Evolutionary conservation across 1,140 invertebrate genomes (phyloP).

Genomic region (Xylocopa sonorina): DNA sequence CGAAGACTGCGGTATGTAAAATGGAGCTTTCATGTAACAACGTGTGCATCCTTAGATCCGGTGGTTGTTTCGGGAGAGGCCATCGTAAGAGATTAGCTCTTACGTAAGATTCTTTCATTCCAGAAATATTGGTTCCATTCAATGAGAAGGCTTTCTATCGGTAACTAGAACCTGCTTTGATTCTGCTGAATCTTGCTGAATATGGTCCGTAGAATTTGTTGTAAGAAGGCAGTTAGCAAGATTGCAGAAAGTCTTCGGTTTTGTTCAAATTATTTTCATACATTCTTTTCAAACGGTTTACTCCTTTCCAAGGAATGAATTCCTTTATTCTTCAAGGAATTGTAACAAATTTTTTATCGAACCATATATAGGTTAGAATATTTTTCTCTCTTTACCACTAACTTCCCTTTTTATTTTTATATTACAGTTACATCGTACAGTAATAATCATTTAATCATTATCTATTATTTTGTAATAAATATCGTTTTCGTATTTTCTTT

Average conservation of each 20-base stretch:
- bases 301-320: background rate
- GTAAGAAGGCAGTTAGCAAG: background rate
- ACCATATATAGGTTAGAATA: too few species aligned
- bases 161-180: background rate
- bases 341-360: too few species aligned
- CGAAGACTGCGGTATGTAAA: background rate
- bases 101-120: constrained; percentile 15
- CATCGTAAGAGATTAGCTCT: constrained; percentile 3
- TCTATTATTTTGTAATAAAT: too few species aligned
- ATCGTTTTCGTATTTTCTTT: too few species aligned
- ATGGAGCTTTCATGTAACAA: background rate
- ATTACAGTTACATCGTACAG: too few species aligned
- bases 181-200: background rate
- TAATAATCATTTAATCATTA: too few species aligned
- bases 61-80: background rate
- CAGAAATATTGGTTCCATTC: background rate
- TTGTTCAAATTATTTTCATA: too few species aligned
- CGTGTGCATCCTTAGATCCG: background rate
- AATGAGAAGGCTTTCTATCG: constrained; percentile 1
- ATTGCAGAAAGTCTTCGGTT: background rate
- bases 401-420: too few species aligned
- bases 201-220: background rate
- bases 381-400: too few species aligned
- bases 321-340: background rate
- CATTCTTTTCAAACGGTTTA: too few species aligned